Evolutionary conservation across 1,140 invertebrate genomes (phyloP).

Genomic region (Drosophila kanapiae): DNA sequence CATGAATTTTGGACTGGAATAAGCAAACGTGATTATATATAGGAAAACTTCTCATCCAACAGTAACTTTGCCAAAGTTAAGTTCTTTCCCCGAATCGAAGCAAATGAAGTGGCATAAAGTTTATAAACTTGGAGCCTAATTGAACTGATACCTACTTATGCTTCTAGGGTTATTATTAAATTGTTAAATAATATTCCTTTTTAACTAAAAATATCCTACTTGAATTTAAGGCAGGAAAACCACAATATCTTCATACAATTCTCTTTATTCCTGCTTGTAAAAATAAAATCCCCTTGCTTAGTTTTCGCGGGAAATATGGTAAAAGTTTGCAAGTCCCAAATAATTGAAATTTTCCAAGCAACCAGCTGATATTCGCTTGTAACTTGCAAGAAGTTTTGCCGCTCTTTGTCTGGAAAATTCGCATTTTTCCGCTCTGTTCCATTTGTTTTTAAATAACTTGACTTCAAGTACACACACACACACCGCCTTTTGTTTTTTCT

Average conservation of each 20-base stretch:
- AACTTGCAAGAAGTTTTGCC: conserved; percentile 7
- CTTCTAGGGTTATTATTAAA: background rate
- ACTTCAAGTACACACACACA: conserved; percentile 58
- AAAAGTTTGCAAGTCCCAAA: background rate
- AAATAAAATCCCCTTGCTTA: background rate
- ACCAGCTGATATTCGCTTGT: conserved; percentile 17
- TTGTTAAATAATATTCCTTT: background rate
- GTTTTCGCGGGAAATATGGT: background rate
- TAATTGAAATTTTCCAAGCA: conserved; percentile 15
- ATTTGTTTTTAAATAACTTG: conserved; percentile 36
- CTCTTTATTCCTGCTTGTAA: background rate
- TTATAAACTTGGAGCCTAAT: background rate
- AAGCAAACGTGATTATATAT: background rate
- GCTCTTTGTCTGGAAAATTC: conserved; percentile 29
- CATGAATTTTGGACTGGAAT: background rate
- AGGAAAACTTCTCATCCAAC: conserved; percentile 7
- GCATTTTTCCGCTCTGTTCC: conserved; percentile 17
- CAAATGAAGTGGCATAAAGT: conserved; percentile 19
- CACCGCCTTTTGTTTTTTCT: conserved; percentile 62
- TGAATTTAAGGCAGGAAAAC: background rate
- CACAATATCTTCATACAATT: no score
- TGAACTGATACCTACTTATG: no score
- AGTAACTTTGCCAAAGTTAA: conserved; percentile 14
- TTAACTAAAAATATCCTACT: background rate
- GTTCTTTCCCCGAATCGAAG: conserved; percentile 6